Percentiles rank a stretch among this genome's conserved stretches.
phyloP scores from a whole-genome alignment of 2,888 invertebrate genomes.

The Caenorhabditis drosophilae region DNA sequence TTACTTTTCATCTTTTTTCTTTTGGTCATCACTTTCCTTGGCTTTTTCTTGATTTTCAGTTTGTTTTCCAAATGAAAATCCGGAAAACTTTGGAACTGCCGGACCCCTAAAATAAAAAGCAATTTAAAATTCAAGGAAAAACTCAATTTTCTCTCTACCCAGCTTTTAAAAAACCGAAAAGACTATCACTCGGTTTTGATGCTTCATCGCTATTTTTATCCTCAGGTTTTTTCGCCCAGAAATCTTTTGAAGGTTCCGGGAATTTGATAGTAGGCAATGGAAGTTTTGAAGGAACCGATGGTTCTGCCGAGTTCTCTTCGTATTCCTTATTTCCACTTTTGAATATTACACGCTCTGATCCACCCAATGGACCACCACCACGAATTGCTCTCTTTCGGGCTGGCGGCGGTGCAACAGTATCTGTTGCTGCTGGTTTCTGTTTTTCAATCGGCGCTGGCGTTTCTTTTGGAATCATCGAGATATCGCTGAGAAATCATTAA shows the following conservation, averaged over 20 bases:
- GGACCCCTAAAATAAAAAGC: constrained; percentile 3
- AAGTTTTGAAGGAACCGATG: constrained; percentile 7
- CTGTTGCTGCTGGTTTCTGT: too few species aligned
- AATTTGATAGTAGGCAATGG: constrained; percentile 34
- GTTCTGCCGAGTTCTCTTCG: background rate
- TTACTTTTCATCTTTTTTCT: background rate
- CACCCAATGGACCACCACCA: constrained; percentile 48
- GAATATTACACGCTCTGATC: constrained; percentile 44
- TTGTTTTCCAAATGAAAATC: constrained; percentile 37
- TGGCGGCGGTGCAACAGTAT: background rate
- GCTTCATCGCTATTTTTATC: background rate
- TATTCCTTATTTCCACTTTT: constrained; percentile 12
- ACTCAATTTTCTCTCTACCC: constrained; percentile 19
- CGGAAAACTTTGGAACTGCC: constrained; percentile 22
- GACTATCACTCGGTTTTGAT: constrained; percentile 7
- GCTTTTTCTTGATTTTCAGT: background rate
- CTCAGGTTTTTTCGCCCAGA: constrained; percentile 37
- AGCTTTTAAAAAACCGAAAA: constrained; percentile 31
- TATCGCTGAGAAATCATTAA: constrained; percentile 23
- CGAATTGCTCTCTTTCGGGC: constrained; percentile 49
- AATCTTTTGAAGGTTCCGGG: constrained; percentile 43
- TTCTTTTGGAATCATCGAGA: constrained; percentile 24
- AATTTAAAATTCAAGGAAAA: background rate
- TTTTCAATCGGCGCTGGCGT: constrained; percentile 12
- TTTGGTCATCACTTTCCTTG: background rate